These are phyloP conservation scores for Tipula unca DNA, from an alignment of 2,888 invertebrate genomes.

Conservation along the genomic window DNA sequence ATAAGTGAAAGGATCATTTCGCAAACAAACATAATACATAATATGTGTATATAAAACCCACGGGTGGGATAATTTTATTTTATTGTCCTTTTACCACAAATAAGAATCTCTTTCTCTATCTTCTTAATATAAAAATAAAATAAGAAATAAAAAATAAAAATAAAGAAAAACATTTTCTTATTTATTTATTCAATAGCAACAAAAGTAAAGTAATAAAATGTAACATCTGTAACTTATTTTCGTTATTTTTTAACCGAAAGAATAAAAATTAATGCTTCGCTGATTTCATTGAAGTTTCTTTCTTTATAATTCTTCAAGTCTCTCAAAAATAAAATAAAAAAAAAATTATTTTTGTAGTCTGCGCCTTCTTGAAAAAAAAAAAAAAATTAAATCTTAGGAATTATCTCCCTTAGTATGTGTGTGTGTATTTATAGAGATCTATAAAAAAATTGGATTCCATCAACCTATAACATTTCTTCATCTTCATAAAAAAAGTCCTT, in stretches of 20 bases:
- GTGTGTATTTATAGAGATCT: not conserved
- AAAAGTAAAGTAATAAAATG: not conserved
- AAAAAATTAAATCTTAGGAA: not conserved
- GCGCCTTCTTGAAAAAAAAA: not conserved
- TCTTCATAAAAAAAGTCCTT: too few relatives aligned
- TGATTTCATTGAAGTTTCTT: not conserved
- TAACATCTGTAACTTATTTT: conserved; percentile 14
- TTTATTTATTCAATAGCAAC: not conserved
- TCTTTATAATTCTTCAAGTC: not conserved
- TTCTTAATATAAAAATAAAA: not conserved
- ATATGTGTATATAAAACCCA: not conserved
- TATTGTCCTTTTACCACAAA: conserved; percentile 8
- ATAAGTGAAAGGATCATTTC: not conserved
- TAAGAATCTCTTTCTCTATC: not conserved
- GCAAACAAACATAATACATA: not conserved
- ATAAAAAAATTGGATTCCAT: too few relatives aligned
- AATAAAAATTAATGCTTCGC: not conserved
- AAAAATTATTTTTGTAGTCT: not conserved
- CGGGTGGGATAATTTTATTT: not conserved
- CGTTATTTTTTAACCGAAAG: not conserved
- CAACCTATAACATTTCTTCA: too few relatives aligned
- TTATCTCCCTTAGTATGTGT: not conserved
- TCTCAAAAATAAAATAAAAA: not conserved
- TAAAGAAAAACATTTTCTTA: not conserved
- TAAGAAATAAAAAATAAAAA: not conserved